Conservation (phyloP, 2,888 invertebrate genomes). For the Drosophila kuntzei region DNA sequence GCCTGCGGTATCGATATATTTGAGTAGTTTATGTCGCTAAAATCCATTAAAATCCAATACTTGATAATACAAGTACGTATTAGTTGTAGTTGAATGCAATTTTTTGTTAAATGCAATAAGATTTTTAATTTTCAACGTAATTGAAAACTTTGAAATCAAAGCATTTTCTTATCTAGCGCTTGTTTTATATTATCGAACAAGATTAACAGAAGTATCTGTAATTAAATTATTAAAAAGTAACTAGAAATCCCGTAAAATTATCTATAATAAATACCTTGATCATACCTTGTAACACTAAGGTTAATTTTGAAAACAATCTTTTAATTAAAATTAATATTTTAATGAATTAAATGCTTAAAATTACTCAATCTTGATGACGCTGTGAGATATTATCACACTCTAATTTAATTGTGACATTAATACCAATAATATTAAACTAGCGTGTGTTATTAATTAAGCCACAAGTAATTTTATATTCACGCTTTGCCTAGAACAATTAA, state of each 20-base stretch:
- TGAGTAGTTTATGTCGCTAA: background rate
- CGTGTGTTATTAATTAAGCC: background rate
- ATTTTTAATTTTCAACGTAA: background rate
- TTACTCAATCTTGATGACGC: background rate
- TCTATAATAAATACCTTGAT: background rate
- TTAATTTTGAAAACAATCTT: too few relatives aligned
- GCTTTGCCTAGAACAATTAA: constrained; percentile 36
- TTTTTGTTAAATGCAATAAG: background rate
- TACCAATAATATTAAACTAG: background rate
- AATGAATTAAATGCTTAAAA: background rate
- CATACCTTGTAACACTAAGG: background rate
- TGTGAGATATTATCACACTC: background rate
- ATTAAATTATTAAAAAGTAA: background rate
- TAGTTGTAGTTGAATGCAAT: background rate
- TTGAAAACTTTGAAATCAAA: background rate
- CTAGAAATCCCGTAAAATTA: background rate
- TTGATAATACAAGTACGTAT: background rate
- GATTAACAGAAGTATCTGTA: constrained; percentile 10
- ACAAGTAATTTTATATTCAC: background rate
- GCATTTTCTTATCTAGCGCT: constrained; percentile 13
- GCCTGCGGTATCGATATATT: background rate
- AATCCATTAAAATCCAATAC: constrained; percentile 12
- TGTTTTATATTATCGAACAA: constrained; percentile 5
- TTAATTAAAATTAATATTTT: background rate
- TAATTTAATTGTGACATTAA: background rate